A percentile compares a stretch with the other conserved stretches of the same genome.
Evolutionary conservation across 2,888 invertebrate genomes (phyloP).

Genomic region (Archips xylosteana): DNA sequence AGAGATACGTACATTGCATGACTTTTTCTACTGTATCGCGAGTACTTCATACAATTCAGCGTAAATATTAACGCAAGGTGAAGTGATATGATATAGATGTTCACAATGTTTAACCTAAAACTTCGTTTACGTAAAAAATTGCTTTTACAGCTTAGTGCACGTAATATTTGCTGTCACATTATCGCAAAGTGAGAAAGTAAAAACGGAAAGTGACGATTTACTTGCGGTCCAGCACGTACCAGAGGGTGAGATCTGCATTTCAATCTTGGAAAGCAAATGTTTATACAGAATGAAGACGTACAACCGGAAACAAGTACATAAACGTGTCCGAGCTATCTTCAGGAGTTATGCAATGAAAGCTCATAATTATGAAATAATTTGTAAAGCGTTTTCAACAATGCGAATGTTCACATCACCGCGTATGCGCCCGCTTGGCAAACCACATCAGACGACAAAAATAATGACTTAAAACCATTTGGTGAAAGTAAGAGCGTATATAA

Average conservation of each 20-base stretch:
- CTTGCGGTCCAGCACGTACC: constrained; percentile 54
- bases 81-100: neutral
- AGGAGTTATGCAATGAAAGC: constrained; percentile 19
- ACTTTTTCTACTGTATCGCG: constrained; percentile 7
- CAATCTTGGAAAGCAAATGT: constrained; percentile 50
- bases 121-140: constrained; percentile 21
- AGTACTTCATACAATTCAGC: neutral
- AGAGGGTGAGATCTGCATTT: constrained; percentile 58
- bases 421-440: constrained; percentile 20
- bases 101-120: constrained; percentile 11
- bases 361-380: constrained; percentile 24
- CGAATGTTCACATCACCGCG: constrained; percentile 27
- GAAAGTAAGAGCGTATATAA: constrained; percentile 78
- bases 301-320: constrained; percentile 11
- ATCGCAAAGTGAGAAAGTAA: constrained; percentile 62
- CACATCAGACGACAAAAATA: constrained; percentile 42
- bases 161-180: constrained; percentile 64
- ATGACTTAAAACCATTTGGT: constrained; percentile 57
- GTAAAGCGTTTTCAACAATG: constrained; percentile 27
- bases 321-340: constrained; percentile 2
- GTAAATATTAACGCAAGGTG: neutral
- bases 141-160: constrained; percentile 51
- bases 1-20: constrained; percentile 8
- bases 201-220: constrained; percentile 66
- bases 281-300: constrained; percentile 13